phyloP scores from a whole-genome alignment of 92 coral and sea anemone genomes.

The Muricea muricata region DNA sequence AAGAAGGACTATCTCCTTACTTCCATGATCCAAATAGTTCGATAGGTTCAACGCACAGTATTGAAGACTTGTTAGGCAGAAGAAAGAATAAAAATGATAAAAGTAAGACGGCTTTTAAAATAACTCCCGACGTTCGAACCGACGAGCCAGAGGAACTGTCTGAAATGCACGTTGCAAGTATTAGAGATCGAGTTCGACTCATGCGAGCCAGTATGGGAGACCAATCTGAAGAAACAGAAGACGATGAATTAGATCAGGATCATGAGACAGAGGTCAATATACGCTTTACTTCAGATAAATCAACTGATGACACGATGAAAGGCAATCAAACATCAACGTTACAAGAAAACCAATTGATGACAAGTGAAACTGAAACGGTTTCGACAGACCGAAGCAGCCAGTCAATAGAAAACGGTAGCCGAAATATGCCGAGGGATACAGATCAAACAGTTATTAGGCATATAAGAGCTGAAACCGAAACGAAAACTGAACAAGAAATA shows the following conservation, averaged over 20 bases:
- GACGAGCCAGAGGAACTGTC: neutral
- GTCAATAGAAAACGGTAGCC: neutral
- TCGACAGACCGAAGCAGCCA: neutral
- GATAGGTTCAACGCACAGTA: neutral
- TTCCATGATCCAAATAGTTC: neutral
- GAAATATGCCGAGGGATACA: neutral
- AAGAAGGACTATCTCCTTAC: neutral
- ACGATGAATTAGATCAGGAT: neutral
- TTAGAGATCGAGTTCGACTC: constrained; percentile 9
- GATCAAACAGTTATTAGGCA: neutral
- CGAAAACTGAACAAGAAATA: neutral
- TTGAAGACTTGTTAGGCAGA: neutral
- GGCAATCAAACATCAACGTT: neutral
- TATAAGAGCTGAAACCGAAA: neutral
- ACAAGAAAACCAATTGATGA: neutral
- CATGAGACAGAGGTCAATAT: neutral
- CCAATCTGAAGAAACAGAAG: neutral
- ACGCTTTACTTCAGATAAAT: neutral
- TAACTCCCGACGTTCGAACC: neutral
- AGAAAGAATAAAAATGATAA: neutral
- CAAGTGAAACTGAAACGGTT: neutral
- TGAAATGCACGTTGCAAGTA: constrained; percentile 4
- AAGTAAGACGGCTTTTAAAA: neutral
- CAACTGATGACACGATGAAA: neutral
- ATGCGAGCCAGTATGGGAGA: constrained; percentile 8